A percentile compares a stretch with the other conserved stretches of the same genome.
Conservation (phyloP, 2,113 vertebrate species). For the Ceyx melanurus region DNA sequence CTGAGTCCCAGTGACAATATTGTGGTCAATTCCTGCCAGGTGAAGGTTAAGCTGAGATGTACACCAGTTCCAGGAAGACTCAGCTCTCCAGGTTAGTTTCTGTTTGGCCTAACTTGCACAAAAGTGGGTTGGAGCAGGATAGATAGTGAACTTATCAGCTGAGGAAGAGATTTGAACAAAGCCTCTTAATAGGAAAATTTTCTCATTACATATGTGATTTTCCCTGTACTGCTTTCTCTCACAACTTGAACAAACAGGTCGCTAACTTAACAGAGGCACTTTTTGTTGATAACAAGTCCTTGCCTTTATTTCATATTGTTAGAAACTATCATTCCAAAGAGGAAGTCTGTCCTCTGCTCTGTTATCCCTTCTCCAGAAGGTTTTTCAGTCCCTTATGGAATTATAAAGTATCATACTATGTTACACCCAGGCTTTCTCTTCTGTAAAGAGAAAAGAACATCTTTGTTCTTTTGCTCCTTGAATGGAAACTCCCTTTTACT, state of each 20-base stretch:
- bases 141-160: neutral
- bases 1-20: slow-evolving; percentile 89
- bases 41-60: slow-evolving; percentile 81
- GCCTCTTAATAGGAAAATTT: neutral
- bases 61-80: slow-evolving; percentile 74
- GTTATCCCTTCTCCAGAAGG: neutral
- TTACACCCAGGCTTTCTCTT: neutral
- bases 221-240: neutral
- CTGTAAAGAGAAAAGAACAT: neutral
- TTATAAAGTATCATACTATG: neutral
- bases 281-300: neutral
- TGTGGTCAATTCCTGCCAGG: slow-evolving; percentile 91
- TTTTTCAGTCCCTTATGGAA: neutral
- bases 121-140: neutral
- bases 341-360: neutral
- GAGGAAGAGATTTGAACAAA: neutral
- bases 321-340: neutral
- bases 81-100: slow-evolving; percentile 69
- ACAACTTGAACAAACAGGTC: neutral
- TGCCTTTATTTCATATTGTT: neutral
- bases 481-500: neutral
- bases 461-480: neutral
- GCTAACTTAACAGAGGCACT: neutral
- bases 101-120: neutral
- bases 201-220: neutral